Evolutionary conservation across 2,888 invertebrate genomes (phyloP).

Genomic region (Tuta absoluta): DNA sequence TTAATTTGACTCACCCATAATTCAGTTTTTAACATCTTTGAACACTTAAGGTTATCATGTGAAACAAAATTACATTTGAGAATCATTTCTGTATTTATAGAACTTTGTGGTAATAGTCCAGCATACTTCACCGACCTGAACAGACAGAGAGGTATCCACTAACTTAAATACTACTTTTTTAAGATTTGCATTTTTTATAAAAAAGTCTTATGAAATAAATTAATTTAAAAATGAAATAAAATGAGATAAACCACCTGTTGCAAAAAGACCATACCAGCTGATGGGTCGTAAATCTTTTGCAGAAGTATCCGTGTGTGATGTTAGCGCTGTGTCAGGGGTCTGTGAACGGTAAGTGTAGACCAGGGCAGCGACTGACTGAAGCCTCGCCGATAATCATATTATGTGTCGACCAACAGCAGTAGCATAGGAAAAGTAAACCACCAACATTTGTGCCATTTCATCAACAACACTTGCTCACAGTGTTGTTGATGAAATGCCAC

Average conservation of each 20-base stretch:
- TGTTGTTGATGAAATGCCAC: constrained; percentile 59
- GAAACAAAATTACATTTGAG: constrained; percentile 78
- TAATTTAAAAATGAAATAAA: constrained; percentile 37
- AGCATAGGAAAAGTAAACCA: constrained; percentile 63
- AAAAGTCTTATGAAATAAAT: constrained; percentile 29
- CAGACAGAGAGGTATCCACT: constrained; percentile 80
- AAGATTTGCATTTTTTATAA: constrained; percentile 41
- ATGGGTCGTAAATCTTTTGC: constrained; percentile 90
- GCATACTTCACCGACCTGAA: constrained; percentile 82
- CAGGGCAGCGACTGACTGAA: constrained; percentile 68
- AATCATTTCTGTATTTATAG: constrained; percentile 83
- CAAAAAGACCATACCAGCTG: constrained; percentile 75
- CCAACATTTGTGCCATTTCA: constrained; percentile 64
- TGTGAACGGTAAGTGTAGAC: constrained; percentile 85
- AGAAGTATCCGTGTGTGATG: constrained; percentile 87
- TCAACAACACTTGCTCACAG: constrained; percentile 42
- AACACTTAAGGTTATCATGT: constrained; percentile 52
- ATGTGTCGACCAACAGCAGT: constrained; percentile 54
- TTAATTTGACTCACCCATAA: background rate
- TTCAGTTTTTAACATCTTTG: constrained; percentile 52
- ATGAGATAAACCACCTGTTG: constrained; percentile 38
- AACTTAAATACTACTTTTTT: constrained; percentile 67
- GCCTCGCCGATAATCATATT: constrained; percentile 54
- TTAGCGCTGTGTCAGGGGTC: constrained; percentile 84
- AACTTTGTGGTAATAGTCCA: constrained; percentile 83